These are phyloP conservation scores for Corella eumyota DNA, from an alignment of 23 tunicate genomes.

Conservation along the genomic window DNA sequence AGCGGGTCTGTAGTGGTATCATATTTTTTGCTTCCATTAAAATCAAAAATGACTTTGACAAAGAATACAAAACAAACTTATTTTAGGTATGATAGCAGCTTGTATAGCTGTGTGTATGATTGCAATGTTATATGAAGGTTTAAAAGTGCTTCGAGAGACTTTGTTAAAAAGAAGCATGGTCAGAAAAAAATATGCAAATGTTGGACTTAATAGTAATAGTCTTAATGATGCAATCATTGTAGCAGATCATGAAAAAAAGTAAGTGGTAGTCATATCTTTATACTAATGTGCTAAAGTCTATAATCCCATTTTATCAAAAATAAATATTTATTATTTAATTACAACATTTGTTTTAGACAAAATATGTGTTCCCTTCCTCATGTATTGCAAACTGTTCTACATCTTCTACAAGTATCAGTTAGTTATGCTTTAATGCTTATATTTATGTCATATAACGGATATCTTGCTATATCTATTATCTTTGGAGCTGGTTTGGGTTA, in stretches of 20 bases:
- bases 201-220: conserved; percentile 1
- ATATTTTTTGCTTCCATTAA: not conserved
- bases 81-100: conserved; percentile 75
- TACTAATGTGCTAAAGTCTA: not conserved
- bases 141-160: conserved; percentile 74
- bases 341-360: conserved; percentile 27
- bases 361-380: conserved; percentile 50
- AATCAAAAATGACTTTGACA: too few relatives aligned
- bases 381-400: conserved; percentile 62
- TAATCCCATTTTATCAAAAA: not conserved
- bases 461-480: conserved; percentile 68
- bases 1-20: not conserved
- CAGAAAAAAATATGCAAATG: conserved; percentile 13
- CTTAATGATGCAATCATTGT: not conserved
- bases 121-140: conserved; percentile 89
- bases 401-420: conserved; percentile 65
- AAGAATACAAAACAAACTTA: not conserved
- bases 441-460: conserved; percentile 88
- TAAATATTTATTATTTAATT: not conserved
- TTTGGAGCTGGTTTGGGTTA: conserved; percentile 79
- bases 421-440: conserved; percentile 90
- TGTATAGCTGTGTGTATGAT: conserved; percentile 74
- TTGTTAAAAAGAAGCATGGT: conserved; percentile 20
- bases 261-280: not conserved
- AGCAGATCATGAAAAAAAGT: not conserved